Conservation (phyloP, 2,113 vertebrate genomes). For the Pomatorhinus ruficollis region DNA sequence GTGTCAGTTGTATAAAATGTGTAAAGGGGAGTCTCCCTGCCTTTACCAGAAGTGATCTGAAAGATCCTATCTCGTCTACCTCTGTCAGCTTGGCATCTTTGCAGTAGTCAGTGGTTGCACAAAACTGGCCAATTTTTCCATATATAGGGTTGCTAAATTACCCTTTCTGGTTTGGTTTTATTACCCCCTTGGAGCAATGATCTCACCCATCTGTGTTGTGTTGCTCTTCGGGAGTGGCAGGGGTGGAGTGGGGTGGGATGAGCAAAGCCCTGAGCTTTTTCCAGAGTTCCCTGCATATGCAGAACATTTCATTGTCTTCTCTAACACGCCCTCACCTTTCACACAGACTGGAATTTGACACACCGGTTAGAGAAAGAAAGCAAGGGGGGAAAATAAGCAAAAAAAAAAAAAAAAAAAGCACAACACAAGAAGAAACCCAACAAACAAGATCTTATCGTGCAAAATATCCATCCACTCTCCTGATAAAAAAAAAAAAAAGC, state of each 20-base stretch:
- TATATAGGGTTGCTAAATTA: slow-evolving; percentile 56
- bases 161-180: slow-evolving; percentile 63
- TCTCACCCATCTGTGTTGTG: slow-evolving; percentile 62
- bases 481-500: slow-evolving; percentile 56
- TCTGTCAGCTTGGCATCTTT: slow-evolving; percentile 43
- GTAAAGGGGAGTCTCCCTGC: background rate
- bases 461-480: slow-evolving; percentile 58
- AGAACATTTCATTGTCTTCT: slow-evolving; percentile 66
- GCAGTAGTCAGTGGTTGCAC: slow-evolving; percentile 53
- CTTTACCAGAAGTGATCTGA: background rate
- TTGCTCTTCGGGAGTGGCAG: slow-evolving; percentile 55
- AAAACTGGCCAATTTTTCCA: slow-evolving; percentile 59
- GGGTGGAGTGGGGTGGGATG: slow-evolving; percentile 54
- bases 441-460: slow-evolving; percentile 58
- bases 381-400: fast-evolving
- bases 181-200: slow-evolving; percentile 65
- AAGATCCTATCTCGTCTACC: slow-evolving; percentile 17
- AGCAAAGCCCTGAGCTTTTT: slow-evolving; percentile 69
- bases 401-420: background rate
- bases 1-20: background rate
- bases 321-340: slow-evolving; percentile 70
- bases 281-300: slow-evolving; percentile 62
- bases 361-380: slow-evolving; percentile 16
- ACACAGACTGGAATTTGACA: slow-evolving; percentile 67
- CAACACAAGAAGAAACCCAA: slow-evolving; percentile 39